Conservation (phyloP, 2,113 vertebrate genomes). For the Centropus bengalensis region DNA sequence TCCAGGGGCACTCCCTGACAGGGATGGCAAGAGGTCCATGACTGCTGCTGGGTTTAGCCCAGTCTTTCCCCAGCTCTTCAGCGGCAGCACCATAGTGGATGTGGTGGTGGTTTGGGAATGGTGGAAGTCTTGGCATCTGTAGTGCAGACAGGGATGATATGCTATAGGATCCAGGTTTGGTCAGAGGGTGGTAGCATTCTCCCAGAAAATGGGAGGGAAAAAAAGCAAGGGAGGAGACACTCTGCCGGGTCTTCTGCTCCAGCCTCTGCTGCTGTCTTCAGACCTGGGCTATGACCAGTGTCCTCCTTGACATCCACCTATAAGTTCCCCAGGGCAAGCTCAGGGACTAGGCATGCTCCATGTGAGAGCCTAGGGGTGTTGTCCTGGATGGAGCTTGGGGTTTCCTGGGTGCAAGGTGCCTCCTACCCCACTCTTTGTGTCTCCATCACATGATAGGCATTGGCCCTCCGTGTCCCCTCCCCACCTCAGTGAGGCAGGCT, state of each 20-base stretch:
- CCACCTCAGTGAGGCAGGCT: background rate
- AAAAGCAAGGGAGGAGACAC: background rate
- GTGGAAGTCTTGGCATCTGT: background rate
- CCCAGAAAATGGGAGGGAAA: background rate
- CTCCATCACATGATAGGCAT: background rate
- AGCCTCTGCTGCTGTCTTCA: background rate
- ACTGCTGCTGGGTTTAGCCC: background rate
- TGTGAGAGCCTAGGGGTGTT: background rate
- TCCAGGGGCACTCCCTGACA: rapidly evolving
- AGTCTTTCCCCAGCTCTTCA: background rate
- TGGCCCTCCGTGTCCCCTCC: background rate
- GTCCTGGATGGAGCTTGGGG: background rate
- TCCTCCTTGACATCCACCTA: background rate
- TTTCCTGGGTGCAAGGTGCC: background rate
- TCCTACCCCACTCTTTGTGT: background rate
- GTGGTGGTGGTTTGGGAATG: background rate
- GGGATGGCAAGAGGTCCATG: background rate
- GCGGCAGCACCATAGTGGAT: rapidly evolving
- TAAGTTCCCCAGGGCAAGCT: background rate
- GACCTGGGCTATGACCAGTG: background rate
- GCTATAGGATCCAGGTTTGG: background rate
- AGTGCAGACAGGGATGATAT: background rate
- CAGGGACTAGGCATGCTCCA: background rate
- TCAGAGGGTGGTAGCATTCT: background rate
- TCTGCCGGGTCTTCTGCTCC: background rate